Base-by-base conservation (phyloP, 2,797 vertebrate species). In the Gymnothorax javanicus region DNA sequence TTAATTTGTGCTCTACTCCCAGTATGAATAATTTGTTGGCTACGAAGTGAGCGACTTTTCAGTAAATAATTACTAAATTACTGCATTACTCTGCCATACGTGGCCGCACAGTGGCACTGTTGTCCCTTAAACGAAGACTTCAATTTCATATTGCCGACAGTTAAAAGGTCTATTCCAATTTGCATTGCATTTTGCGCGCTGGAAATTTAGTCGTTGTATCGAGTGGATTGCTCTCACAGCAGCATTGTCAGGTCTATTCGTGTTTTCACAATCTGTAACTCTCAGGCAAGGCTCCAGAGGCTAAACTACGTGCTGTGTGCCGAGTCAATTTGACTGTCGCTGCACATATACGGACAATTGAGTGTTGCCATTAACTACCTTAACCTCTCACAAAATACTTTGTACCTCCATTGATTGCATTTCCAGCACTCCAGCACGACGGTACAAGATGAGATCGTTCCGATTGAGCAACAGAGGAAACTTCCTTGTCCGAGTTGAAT, bases 401-500 rank as follows among this genome's bases (percentile, higher is more conserved):
- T 81, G n/a, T n/a, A 12, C 54, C 77, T 7, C 20, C n/a, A 81
- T 81, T 20, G 77, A 81, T 56, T 54, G 52, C 20, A 25, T 79
- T 81, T n/a, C 0, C 54, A n/a, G 17, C 23, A 56, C 11, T n/a
- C 0, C 54, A n/a, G 17, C 23, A 56, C 11, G 52, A 56, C 52
- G 15, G 4, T 7, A 52, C 23, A 13, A 20, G 12, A 50, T 25
- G 12, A 5, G 50, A 17, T 77, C 12, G 17, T 59, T 62, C 17
- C 7, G 64, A 62, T n/a, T 79, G n/a, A 50, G 57, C 82, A 54
- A 82, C 58, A 86, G 58, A 56, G 81, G 71, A 81, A 86, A 86
- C 85, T 86, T 86, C 85, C 85, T 86, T 25, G 60, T 86, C 60
- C 75, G 85, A 15, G n/a, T 52, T 7, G 15, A 54, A 54, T 25